These are phyloP conservation scores for Pantherophis alleghaniensis DNA, from an alignment of 2,797 vertebrate genomes.

Conservation along the genomic window DNA sequence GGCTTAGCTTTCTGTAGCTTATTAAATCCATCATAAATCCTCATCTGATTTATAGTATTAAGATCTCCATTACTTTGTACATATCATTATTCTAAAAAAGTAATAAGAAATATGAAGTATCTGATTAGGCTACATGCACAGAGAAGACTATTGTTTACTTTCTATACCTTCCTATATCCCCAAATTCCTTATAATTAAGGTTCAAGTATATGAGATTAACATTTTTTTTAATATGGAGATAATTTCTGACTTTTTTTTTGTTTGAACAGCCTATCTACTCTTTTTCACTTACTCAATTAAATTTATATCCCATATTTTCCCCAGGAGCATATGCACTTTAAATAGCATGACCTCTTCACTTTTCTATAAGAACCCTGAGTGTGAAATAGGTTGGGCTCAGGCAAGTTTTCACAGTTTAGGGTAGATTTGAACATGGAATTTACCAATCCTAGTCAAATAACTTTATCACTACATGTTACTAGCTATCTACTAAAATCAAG, in stretches of 20 bases:
- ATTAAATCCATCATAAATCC: background rate
- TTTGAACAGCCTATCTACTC: background rate
- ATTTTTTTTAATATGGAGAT: background rate
- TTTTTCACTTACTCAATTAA: background rate
- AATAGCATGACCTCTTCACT: background rate
- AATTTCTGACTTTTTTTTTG: background rate
- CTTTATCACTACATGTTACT: background rate
- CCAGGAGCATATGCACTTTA: background rate
- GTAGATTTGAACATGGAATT: background rate
- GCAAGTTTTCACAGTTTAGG: background rate
- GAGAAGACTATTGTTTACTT: background rate
- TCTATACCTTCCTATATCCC: background rate
- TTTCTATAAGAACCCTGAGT: background rate
- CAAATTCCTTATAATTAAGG: background rate
- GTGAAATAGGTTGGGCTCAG: background rate
- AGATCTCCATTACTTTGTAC: background rate
- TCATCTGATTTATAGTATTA: background rate
- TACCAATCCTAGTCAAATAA: background rate
- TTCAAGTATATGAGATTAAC: background rate
- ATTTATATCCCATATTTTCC: background rate
- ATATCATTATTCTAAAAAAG: background rate
- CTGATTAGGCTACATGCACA: too few species aligned
- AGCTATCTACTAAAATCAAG: background rate
- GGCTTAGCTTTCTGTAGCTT: background rate
- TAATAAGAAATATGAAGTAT: background rate